Evolutionary conservation across 2,888 invertebrate genomes (phyloP).

Genomic region (Cyrtodaria siliqua): DNA sequence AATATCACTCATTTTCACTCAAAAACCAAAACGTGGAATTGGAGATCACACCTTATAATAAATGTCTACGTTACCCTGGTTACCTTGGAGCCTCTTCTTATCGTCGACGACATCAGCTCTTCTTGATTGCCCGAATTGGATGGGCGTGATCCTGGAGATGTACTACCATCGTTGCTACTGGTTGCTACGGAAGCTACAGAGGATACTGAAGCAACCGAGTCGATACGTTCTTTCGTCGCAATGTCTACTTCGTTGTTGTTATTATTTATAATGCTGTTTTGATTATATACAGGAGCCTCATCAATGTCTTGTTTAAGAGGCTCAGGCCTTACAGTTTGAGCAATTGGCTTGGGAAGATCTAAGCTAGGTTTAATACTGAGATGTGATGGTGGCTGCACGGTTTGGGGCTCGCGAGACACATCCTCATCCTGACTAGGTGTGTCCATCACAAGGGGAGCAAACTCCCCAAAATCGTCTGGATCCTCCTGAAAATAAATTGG

Average conservation of each 20-base stretch:
- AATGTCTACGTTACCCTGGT: slow-evolving; percentile 65
- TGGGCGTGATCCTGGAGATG: too few species aligned
- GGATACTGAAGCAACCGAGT: background rate
- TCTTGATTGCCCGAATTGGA: too few species aligned
- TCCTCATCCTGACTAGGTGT: slow-evolving; percentile 37
- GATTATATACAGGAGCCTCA: background rate
- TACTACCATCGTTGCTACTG: too few species aligned
- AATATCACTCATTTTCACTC: slow-evolving; percentile 11
- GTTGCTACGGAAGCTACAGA: background rate
- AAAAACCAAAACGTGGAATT: slow-evolving; percentile 26
- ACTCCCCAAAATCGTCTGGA: slow-evolving; percentile 66
- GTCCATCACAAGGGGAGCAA: slow-evolving; percentile 71
- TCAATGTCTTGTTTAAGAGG: slow-evolving; percentile 49
- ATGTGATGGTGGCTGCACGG: slow-evolving; percentile 30
- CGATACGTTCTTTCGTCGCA: too few species aligned
- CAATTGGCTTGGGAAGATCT: slow-evolving; percentile 24
- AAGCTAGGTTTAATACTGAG: slow-evolving; percentile 49
- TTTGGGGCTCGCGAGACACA: background rate
- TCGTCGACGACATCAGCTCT: slow-evolving; percentile 5
- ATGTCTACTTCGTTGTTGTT: too few species aligned
- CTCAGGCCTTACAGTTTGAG: slow-evolving; percentile 27
- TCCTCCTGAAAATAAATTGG: slow-evolving; percentile 69
- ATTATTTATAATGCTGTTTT: background rate
- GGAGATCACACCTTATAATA: slow-evolving; percentile 65
- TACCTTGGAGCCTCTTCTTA: slow-evolving; percentile 63